Percentiles rank a stretch among this genome's conserved stretches.
phyloP scores from a whole-genome alignment of 2,888 invertebrate species.

The Noctua pronuba region DNA sequence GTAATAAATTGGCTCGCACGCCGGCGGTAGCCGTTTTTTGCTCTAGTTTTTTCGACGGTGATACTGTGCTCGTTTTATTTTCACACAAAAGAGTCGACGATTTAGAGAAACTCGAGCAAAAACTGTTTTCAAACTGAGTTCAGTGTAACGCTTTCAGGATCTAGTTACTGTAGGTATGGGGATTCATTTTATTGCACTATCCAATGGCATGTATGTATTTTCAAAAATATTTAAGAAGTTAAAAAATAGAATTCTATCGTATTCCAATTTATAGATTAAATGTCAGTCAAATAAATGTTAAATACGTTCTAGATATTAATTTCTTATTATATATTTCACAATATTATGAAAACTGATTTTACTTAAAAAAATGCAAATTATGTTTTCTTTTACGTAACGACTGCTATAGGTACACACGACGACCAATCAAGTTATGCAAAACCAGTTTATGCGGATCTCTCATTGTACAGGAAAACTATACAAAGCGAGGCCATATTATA shows the following conservation, averaged over 20 bases:
- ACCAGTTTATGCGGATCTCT: too few species aligned
- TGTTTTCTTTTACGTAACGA: not conserved
- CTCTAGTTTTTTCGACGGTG: conserved; percentile 37
- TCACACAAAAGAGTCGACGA: conserved; percentile 22
- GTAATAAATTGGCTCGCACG: conserved; percentile 18
- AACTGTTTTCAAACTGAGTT: conserved; percentile 41
- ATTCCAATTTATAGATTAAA: not conserved
- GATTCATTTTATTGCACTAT: not conserved
- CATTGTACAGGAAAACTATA: too few species aligned
- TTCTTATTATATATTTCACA: too few species aligned
- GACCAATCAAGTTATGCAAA: too few species aligned
- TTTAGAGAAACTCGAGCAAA: conserved; percentile 55
- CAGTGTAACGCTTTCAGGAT: conserved; percentile 42
- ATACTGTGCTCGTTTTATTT: conserved; percentile 34
- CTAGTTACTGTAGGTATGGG: not conserved
- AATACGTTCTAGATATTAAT: not conserved
- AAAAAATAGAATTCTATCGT: not conserved
- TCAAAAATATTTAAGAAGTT: not conserved
- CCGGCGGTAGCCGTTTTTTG: conserved; percentile 28
- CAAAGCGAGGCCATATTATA: too few species aligned
- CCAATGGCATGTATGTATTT: not conserved
- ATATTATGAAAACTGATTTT: not conserved
- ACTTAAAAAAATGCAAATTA: not conserved
- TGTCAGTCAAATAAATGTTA: not conserved
- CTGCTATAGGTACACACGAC: too few species aligned